Conservation (phyloP, 2,797 vertebrate species). For the Onychomys arenicola region DNA sequence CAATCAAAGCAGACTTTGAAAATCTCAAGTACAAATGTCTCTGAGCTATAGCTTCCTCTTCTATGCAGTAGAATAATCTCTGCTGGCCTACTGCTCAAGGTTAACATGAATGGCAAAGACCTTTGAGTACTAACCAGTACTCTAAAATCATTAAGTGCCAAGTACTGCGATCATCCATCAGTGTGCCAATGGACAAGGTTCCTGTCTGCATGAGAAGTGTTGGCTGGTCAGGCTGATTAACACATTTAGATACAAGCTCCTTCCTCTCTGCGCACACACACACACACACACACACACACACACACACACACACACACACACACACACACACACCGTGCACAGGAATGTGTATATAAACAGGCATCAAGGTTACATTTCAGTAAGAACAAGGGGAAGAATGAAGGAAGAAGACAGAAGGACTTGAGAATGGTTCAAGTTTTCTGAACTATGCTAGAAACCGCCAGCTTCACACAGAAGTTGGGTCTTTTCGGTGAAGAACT, state of each 20-base stretch:
- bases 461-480: background rate
- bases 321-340: background rate
- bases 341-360: background rate
- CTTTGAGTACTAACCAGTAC: background rate
- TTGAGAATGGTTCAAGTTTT: background rate
- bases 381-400: background rate
- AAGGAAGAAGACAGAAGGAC: background rate
- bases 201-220: background rate
- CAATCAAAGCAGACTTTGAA: background rate
- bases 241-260: background rate
- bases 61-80: conserved; percentile 34
- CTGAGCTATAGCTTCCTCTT: background rate
- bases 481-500: background rate
- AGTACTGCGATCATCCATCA: background rate
- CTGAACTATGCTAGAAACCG: background rate
- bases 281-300: background rate
- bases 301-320: background rate
- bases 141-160: background rate
- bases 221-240: background rate
- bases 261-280: background rate
- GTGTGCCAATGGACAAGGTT: background rate
- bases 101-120: background rate
- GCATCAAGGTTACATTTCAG: background rate
- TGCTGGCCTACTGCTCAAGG: background rate
- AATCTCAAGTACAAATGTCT: conserved; percentile 35